Evolutionary conservation across 2,888 invertebrate species (phyloP).

Genomic region (Ceramica pisi): DNA sequence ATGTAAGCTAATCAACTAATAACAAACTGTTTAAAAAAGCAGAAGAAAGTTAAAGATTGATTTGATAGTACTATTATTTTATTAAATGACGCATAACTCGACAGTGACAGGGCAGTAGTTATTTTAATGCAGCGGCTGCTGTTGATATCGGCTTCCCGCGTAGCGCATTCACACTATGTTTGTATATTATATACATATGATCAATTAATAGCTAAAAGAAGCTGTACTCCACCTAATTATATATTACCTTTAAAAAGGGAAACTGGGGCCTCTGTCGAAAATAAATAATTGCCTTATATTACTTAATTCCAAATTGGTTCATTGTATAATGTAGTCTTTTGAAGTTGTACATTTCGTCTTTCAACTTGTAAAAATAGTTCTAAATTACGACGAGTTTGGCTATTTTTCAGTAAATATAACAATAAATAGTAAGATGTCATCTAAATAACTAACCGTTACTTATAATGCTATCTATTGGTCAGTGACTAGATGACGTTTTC

Average conservation of each 20-base stretch:
- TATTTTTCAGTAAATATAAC: conserved; percentile 18
- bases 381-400: conserved; percentile 4
- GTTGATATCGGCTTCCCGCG: conserved; percentile 79
- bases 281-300: conserved; percentile 78
- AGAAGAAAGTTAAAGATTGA: conserved; percentile 74
- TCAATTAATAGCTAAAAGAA: conserved; percentile 81
- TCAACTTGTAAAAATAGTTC: conserved; percentile 14
- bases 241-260: conserved; percentile 90
- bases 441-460: conserved; percentile 11
- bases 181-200: conserved; percentile 72
- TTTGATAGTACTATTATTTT: conserved; percentile 69
- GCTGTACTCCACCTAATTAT: conserved; percentile 82
- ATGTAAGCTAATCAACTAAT: conserved; percentile 69
- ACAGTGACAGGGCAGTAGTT: conserved; percentile 81
- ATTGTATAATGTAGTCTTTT: conserved; percentile 36
- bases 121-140: conserved; percentile 79
- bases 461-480: conserved; percentile 18
- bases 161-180: conserved; percentile 81
- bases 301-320: conserved; percentile 50
- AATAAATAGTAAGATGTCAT: not conserved
- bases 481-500: conserved; percentile 23
- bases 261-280: conserved; percentile 89
- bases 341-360: conserved; percentile 4
- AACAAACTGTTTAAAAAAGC: conserved; percentile 74
- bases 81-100: conserved; percentile 74